Percentiles rank a stretch among this genome's conserved stretches.
phyloP scores from a whole-genome alignment of 2,888 invertebrate genomes.

The Noctua janthina region DNA sequence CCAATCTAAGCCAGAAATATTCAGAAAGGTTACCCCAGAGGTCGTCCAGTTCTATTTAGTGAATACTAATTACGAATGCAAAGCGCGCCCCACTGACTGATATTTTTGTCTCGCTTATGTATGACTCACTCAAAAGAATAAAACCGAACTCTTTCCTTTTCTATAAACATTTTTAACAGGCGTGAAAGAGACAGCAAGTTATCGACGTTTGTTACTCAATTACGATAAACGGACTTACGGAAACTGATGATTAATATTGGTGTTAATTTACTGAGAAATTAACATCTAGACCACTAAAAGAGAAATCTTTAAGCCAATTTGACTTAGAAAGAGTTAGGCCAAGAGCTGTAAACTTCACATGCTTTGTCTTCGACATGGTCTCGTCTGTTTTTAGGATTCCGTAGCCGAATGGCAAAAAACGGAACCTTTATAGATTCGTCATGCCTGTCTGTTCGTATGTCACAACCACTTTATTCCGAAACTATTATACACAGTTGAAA shows the following conservation, averaged over 20 bases:
- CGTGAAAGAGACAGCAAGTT: background rate
- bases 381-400: no score
- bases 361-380: background rate
- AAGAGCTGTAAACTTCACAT: background rate
- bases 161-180: background rate
- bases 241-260: constrained; percentile 4
- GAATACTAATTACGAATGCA: constrained; percentile 33
- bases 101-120: constrained; percentile 9
- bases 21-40: constrained; percentile 18
- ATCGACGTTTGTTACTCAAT: constrained; percentile 2
- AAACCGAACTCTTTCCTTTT: constrained; percentile 7
- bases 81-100: constrained; percentile 30
- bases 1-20: constrained; percentile 8
- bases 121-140: constrained; percentile 28
- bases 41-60: constrained; percentile 20
- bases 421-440: no score
- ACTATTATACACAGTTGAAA: no score
- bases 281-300: background rate
- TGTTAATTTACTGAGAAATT: constrained; percentile 10
- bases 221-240: background rate
- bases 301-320: background rate
- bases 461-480: no score
- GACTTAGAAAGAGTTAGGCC: background rate
- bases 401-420: no score
- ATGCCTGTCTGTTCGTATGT: no score